Percentiles rank a stretch among this genome's conserved stretches.
phyloP scores from a whole-genome alignment of 2,113 vertebrate species.

The Apaloderma vittatum region DNA sequence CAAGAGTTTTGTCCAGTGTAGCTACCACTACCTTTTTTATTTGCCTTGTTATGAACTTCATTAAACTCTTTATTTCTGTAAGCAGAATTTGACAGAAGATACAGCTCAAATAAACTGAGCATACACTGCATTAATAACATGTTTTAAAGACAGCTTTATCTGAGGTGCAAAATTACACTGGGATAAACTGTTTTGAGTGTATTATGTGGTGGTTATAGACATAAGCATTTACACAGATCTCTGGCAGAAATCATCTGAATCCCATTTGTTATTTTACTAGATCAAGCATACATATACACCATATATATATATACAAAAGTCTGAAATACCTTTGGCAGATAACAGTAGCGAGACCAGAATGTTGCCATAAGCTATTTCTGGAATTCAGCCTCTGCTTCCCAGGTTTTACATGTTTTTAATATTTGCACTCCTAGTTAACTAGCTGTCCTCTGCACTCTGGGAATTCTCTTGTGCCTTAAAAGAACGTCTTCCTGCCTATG shows the following conservation, averaged over 20 bases:
- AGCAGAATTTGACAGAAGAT: neutral
- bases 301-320: neutral
- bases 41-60: neutral
- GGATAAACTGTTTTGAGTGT: neutral
- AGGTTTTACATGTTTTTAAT: neutral
- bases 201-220: neutral
- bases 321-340: neutral
- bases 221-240: neutral
- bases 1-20: neutral
- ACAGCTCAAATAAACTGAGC: neutral
- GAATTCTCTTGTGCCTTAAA: conserved; percentile 35
- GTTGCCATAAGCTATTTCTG: neutral
- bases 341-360: neutral
- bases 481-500: neutral
- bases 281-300: conserved; percentile 9
- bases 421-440: conserved; percentile 22
- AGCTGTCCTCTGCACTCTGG: neutral
- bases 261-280: conserved; percentile 2
- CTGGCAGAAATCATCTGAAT: conserved; percentile 2
- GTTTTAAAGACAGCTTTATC: neutral
- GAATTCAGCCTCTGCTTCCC: neutral
- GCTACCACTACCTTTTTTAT: neutral
- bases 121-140: neutral
- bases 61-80: neutral
- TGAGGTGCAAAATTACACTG: neutral